Base-by-base conservation (phyloP, 2,888 invertebrate genomes). In the Adelphocoris suturalis region DNA sequence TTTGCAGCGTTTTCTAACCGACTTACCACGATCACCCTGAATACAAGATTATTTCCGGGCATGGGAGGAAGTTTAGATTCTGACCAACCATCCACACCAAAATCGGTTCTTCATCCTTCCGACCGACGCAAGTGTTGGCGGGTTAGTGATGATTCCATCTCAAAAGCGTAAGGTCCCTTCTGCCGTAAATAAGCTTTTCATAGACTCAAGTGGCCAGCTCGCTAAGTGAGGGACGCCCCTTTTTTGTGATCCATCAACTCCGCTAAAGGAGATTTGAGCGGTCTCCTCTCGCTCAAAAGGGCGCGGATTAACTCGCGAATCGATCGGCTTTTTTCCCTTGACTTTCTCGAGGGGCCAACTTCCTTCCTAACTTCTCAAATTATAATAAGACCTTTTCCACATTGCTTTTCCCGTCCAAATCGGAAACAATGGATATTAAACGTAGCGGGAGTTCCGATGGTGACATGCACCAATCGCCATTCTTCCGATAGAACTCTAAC, bases 201-300 rank as follows among this genome's bases (percentile, higher is more conserved):
- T 57, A 5, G 57, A n/a, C n/a, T 57, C 19, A n/a, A 57, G n/a
- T 16, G n/a, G 16, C 1, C 14, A 52, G 52, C 37, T 37, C 37
- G 16, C 0, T 14, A 5, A 57, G n/a, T n/a, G 57, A 57, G 16
- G 52, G 52, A 52, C 4, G 4, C 12, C 14, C 57, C 57, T 57
- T n/a, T 57, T 37, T 7, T 37, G 57, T n/a, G 57, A 57, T 57
- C 57, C 57, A 57, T 57, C 57, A 57, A n/a, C n/a, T 57, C 7
- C 37, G 57, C 57, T 57, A n/a, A 57, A 57, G 57, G n/a, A 57
- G 57, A 57, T 57, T 57, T 57, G 57, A 57, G 57, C 57, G 57
- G n/a, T 57, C 57, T 57, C 19, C 19, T n/a, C n/a, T 7, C n/a
- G 57, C 57, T 57, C 57, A n/a, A 57, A 57, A 57, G 57, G 57